Base-by-base conservation (phyloP, 92 coral and sea anemone species). In the Bergia sp. region DNA sequence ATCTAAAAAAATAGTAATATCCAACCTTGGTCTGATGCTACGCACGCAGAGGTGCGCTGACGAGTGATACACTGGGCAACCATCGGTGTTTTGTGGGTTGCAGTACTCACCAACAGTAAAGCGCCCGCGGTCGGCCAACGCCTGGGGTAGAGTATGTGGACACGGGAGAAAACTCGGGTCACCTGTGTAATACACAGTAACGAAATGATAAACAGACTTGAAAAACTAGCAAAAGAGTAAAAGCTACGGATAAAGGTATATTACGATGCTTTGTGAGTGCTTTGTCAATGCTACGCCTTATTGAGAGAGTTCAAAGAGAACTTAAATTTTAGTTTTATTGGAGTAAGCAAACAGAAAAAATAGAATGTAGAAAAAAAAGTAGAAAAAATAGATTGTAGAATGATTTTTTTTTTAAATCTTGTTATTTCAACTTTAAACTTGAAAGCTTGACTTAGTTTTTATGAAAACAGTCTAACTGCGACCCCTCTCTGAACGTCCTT, bases 141-240 rank as follows among this genome's bases (percentile, higher is more conserved):
- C 87, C 18, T 83, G 87, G 44, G 44, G 43, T 36, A 83, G 66
- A 29, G 79, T 83, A 42, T 78, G 78, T 42, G 87, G 87, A 18
- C 87, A 83, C n/a, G 87, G 87, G 21, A 67, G 87, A 83, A 83
- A 49, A 41, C 87, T 83, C 11, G 87, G 77, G 79, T 83, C 87
- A 69, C 78, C 87, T 83, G 65, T 44, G 20, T 10, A 41, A 16
- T 20, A 61, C 69, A 61, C 69, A 61, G 69, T 20, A 61, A 18
- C 29, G 69, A 61, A 23, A 8, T 2, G 4, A 21, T 4, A 47
- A 47, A 4, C 8, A 47, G 4, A 47, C 53, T 4, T 4, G 69
- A 20, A 61, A 57, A 61, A 3, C 23, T 61, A 61, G 29, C 69
- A 61, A 2, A 16, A 23, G 69, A 18, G 29, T 61, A 3, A 61